Conservation (phyloP, 2,113 vertebrate genomes). For the Prolemur simus region DNA sequence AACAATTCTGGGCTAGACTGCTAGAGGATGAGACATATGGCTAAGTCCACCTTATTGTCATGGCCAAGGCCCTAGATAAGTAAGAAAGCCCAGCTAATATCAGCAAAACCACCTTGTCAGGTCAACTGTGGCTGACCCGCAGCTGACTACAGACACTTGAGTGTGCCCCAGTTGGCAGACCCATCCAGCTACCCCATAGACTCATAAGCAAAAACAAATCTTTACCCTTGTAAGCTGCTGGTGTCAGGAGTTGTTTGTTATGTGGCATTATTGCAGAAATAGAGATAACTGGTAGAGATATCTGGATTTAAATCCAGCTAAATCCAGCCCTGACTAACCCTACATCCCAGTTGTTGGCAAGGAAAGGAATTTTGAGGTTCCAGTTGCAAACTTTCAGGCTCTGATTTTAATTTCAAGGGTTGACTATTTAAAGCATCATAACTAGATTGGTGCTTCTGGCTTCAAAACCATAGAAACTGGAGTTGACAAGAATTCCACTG, state of each 20-base stretch:
- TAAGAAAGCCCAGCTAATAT: background rate
- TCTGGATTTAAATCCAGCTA: too few species aligned
- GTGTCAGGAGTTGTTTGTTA: background rate
- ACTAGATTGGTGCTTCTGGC: background rate
- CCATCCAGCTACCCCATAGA: background rate
- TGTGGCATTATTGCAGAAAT: fast-evolving
- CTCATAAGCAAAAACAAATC: background rate
- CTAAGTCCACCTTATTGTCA: background rate
- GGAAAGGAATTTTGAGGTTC: background rate
- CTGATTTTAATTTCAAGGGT: background rate
- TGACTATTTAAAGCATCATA: background rate
- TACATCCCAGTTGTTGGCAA: background rate
- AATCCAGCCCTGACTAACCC: background rate
- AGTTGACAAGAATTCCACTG: background rate
- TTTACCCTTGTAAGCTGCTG: background rate
- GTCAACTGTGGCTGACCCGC: background rate
- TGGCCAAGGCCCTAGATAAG: background rate
- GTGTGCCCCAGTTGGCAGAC: fast-evolving
- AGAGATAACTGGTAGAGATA: background rate
- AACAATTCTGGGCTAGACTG: too few species aligned
- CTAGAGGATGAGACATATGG: background rate
- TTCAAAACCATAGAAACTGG: background rate
- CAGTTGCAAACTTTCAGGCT: background rate
- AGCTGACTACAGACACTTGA: background rate
- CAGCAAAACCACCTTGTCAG: background rate